Base-by-base conservation (phyloP, 2,113 vertebrate species). In the Madoqua kirkii region DNA sequence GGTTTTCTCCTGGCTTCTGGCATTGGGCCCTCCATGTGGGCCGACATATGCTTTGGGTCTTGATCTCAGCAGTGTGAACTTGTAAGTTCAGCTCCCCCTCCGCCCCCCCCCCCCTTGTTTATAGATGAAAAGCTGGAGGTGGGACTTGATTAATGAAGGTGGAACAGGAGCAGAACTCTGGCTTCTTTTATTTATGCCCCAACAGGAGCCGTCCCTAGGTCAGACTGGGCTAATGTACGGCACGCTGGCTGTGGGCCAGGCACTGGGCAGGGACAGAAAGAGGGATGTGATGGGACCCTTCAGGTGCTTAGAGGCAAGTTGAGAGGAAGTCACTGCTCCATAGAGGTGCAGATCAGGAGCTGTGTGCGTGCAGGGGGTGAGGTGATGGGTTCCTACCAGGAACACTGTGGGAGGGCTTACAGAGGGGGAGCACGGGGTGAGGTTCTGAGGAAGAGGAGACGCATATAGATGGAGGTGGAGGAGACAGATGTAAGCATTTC, bases 71-170 rank as follows among this genome's bases (percentile, higher is more conserved):
- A 93, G 79, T 48, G 40, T 57, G 97, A 98, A 96, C 79, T 95
- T 94, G 89, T 97, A 91, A 95, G 93, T 95, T 98, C 95, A 98
- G 89, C 93, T 98, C 97, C 15, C 12, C 10, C 82, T 91, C 95
- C 52, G 89, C 93, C 97, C 97, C 15, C 12, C 10, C 82, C 93
- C 95, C 52, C 89, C 31, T 92, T 62, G 64, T 88, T 96, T 93
- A 64, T 91, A 96, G 96, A 94, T n/a, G 92, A 64, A 82, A 91
- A 96, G 48, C 95, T 98, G 87, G 93, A 97, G 74, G 91, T 81
- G 85, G 87, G 91, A 81, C 82, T 97, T 98, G 96, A 98, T 97
- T 97, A 98, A 98, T 98, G 95, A 97, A 94, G 62, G 82, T 48
- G n/a, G 81, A 85, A 33, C 31, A 50, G 90, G 85, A 86, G 15